Evolutionary conservation across 2,797 vertebrate genomes (phyloP).

Genomic region (Coilia nasus): DNA sequence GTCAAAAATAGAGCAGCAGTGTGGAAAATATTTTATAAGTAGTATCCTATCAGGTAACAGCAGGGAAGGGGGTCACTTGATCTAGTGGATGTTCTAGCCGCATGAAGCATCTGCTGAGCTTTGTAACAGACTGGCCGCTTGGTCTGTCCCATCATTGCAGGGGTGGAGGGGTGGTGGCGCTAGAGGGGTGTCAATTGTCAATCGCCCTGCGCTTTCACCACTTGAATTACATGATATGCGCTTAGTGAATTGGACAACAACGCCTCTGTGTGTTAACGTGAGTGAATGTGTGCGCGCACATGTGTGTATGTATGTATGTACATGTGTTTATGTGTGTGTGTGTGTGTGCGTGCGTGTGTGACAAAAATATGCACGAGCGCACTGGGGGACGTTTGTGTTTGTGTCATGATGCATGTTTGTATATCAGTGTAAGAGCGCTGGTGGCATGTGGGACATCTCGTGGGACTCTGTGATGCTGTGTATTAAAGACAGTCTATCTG

Average conservation of each 20-base stretch:
- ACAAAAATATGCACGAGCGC: no score
- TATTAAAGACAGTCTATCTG: not conserved
- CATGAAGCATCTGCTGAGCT: not conserved
- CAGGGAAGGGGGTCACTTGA: not conserved
- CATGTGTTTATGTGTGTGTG: not conserved
- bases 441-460: not conserved
- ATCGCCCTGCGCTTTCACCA: not conserved
- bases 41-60: constrained; percentile 21
- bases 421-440: not conserved
- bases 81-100: not conserved
- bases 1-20: not conserved
- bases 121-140: not conserved
- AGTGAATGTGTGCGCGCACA: not conserved
- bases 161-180: no score
- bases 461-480: not conserved
- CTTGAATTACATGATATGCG: not conserved
- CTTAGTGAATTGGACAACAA: constrained; percentile 6
- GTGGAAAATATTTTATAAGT: constrained; percentile 23
- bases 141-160: not conserved
- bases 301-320: not conserved
- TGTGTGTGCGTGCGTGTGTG: not conserved
- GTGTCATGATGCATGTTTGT: not conserved
- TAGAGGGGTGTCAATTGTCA: not conserved
- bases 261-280: not conserved
- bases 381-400: no score